phyloP scores from a whole-genome alignment of 1,140 invertebrate species.

The Trissolcus basalis region DNA sequence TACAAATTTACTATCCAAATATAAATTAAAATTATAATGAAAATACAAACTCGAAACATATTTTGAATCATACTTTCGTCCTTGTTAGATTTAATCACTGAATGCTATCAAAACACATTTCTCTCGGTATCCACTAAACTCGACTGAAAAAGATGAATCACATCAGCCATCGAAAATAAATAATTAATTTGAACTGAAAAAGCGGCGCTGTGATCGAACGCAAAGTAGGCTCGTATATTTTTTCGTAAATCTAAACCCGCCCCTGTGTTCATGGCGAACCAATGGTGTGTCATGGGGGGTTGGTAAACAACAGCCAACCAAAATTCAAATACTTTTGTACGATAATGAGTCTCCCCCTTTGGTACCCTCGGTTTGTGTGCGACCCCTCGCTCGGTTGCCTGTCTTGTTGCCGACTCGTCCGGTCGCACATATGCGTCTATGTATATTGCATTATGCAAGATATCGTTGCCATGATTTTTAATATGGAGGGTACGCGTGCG shows the following conservation, averaged over 20 bases:
- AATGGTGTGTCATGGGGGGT: constrained; percentile 57
- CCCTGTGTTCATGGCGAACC: constrained; percentile 52
- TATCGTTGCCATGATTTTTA: constrained; percentile 72
- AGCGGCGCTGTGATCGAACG: constrained; percentile 27
- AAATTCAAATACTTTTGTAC: constrained; percentile 68
- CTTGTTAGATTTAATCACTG: too few relatives aligned
- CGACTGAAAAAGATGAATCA: too few relatives aligned
- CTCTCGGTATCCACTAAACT: too few relatives aligned
- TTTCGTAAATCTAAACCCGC: constrained; percentile 54
- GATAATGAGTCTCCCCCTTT: constrained; percentile 59
- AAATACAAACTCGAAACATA: too few relatives aligned
- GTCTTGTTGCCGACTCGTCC: constrained; percentile 21
- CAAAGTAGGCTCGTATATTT: constrained; percentile 8
- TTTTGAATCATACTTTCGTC: too few relatives aligned
- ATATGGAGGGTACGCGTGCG: constrained; percentile 59
- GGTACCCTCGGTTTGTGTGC: not conserved
- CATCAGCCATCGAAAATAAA: too few relatives aligned
- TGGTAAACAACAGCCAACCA: constrained; percentile 59
- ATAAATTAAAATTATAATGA: too few relatives aligned
- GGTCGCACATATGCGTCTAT: constrained; percentile 46
- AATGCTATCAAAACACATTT: too few relatives aligned
- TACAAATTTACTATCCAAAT: too few relatives aligned
- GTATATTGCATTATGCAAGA: constrained; percentile 70
- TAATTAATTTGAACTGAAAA: not conserved
- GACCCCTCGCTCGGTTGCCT: constrained; percentile 12